phyloP scores from a whole-genome alignment of 64 coral and sea anemone genomes.

The Platygyra sinensis region DNA sequence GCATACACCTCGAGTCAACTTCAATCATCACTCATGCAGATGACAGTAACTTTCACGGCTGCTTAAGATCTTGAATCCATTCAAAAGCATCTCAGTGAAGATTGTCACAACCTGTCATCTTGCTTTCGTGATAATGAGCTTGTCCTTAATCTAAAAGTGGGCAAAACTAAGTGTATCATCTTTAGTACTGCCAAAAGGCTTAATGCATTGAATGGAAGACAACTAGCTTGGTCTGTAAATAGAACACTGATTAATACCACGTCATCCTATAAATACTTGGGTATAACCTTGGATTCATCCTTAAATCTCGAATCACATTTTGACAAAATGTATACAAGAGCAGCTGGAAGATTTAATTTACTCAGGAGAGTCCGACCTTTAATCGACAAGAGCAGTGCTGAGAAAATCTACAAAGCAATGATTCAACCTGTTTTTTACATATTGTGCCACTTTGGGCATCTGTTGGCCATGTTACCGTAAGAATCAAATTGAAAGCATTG shows the following conservation, averaged over 20 bases:
- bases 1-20: too few species aligned
- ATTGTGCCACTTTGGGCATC: neutral
- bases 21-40: too few species aligned
- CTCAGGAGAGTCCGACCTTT: neutral
- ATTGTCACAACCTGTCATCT: neutral
- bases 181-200: too few species aligned
- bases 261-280: too few species aligned
- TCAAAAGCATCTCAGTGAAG: too few species aligned
- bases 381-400: neutral
- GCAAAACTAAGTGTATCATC: too few species aligned
- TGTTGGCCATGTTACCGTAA: neutral
- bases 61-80: too few species aligned
- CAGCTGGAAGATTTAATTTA: neutral
- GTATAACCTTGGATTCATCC: conserved; percentile 2
- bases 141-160: too few species aligned
- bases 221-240: too few species aligned
- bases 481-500: conserved; percentile 25
- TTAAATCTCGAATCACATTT: neutral
- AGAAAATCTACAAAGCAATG: conserved; percentile 2
- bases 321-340: neutral
- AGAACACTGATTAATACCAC: too few species aligned
- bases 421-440: neutral
- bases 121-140: neutral
- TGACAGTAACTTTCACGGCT: too few species aligned
- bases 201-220: too few species aligned